Evolutionary conservation across 2,797 vertebrate species (phyloP).

Genomic region (Esox lucius): DNA sequence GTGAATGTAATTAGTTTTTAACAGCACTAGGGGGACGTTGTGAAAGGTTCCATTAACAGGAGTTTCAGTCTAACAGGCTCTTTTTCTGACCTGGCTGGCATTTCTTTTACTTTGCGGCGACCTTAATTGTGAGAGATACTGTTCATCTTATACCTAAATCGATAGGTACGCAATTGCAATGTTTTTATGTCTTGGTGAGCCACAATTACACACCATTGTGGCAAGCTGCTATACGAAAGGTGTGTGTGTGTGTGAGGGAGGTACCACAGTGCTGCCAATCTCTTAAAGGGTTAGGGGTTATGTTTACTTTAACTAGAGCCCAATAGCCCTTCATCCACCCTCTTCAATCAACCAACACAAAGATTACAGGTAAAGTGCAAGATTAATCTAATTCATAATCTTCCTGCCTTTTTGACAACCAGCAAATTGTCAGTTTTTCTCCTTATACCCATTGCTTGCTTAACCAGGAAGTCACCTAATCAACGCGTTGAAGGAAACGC

Average conservation of each 20-base stretch:
- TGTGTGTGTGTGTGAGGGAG: neutral
- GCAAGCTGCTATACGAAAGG: neutral
- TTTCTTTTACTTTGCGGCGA: slow-evolving; percentile 4
- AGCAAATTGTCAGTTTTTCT: too few species aligned
- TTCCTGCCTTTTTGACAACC: too few species aligned
- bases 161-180: neutral
- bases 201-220: neutral
- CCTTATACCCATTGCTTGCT: too few species aligned
- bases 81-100: slow-evolving; percentile 2
- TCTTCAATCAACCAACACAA: too few species aligned
- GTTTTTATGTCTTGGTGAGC: neutral
- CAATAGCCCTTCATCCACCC: too few species aligned
- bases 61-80: slow-evolving; percentile 7
- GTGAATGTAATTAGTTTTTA: slow-evolving; percentile 1
- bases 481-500: too few species aligned
- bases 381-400: too few species aligned
- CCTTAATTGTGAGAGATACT: neutral
- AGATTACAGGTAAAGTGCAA: too few species aligned
- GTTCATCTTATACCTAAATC: neutral
- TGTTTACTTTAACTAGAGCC: too few species aligned
- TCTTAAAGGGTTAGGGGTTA: too few species aligned
- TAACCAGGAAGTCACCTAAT: too few species aligned
- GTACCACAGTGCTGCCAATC: neutral
- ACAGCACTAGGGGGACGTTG: neutral
- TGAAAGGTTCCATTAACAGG: slow-evolving; percentile 1